Base-by-base conservation (phyloP, 2,797 vertebrate genomes). In the Characodon lateralis region DNA sequence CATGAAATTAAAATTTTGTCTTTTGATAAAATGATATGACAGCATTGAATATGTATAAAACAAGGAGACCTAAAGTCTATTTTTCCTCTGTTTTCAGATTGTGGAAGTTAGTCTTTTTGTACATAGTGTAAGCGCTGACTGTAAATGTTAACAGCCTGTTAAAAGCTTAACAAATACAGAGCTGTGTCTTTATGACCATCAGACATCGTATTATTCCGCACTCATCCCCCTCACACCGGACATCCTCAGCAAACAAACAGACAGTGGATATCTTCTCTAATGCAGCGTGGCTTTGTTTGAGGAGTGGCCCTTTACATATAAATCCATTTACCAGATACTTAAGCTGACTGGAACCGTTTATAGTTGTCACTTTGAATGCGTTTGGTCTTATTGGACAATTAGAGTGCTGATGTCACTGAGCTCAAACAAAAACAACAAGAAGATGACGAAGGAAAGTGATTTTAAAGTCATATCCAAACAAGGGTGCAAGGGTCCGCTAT, bases 131-230 rank as follows among this genome's bases (percentile, higher is more conserved):
- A 85, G 83, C 77, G 78, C 59, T 20, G 53, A 69, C 16, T 53
- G 76, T 77, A 79, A 88, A 87, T 28, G 89, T 87, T 96, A 95
- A 95, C 95, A 95, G 94, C 93, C 91, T 74, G 88, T 92, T 96
- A 96, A 96, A 96, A 96, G 95, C 95, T 95, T 88, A 83, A 95
- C 95, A 96, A 96, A 96, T 92, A 96, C 35, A 74, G 82, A 83
- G 77, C 82, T 74, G 84, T 71, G 81, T 77, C 88, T 95, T 95
- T 95, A 95, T 93, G 91, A 80, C 84, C 82, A 89, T 80, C 77
- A 79, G 76, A 81, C 85, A 80, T 87, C 82, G 77, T 87, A 89
- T 69, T 48, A 69, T 88, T 86, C 70, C 46, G 85, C 89, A 84
- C 88, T 89, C 77, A 85, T 85, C 84, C 86, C 78, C 87, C 61